Evolutionary conservation across 2,888 invertebrate species (phyloP).

Genomic region (Sesia bembeciformis): DNA sequence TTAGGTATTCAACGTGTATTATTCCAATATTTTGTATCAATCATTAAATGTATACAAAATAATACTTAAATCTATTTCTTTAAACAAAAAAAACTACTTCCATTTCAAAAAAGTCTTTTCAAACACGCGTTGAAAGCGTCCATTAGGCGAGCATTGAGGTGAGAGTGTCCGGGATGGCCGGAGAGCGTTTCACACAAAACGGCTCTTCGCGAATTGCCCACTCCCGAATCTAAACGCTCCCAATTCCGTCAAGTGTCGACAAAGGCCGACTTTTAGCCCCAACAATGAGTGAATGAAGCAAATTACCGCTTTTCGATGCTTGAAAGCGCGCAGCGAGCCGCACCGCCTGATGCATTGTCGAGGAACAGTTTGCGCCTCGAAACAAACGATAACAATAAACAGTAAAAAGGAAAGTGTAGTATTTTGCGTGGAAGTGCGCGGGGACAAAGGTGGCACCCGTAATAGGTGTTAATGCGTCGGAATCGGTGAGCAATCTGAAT

Average conservation of each 20-base stretch:
- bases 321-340: constrained; percentile 64
- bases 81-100: too few relatives aligned
- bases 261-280: constrained; percentile 68
- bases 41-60: too few relatives aligned
- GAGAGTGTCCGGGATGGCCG: constrained; percentile 25
- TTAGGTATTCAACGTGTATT: too few relatives aligned
- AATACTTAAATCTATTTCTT: too few relatives aligned
- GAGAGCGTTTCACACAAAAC: constrained; percentile 6
- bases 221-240: constrained; percentile 67
- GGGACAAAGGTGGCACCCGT: constrained; percentile 44
- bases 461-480: constrained; percentile 67
- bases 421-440: constrained; percentile 57
- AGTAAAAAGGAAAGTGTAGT: constrained; percentile 70
- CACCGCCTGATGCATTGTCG: constrained; percentile 56
- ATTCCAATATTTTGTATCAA: too few relatives aligned
- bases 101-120: constrained; percentile 5
- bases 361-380: constrained; percentile 64
- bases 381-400: constrained; percentile 73
- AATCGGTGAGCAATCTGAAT: constrained; percentile 58
- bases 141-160: constrained; percentile 44
- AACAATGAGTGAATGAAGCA: constrained; percentile 68
- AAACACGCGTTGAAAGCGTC: constrained; percentile 32
- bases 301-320: constrained; percentile 69
- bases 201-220: constrained; percentile 58
- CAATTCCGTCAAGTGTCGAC: constrained; percentile 68